Percentiles rank a stretch among this genome's conserved stretches.
phyloP scores from a whole-genome alignment of 2,888 invertebrate genomes.

The Ichneumoninae sp. region DNA sequence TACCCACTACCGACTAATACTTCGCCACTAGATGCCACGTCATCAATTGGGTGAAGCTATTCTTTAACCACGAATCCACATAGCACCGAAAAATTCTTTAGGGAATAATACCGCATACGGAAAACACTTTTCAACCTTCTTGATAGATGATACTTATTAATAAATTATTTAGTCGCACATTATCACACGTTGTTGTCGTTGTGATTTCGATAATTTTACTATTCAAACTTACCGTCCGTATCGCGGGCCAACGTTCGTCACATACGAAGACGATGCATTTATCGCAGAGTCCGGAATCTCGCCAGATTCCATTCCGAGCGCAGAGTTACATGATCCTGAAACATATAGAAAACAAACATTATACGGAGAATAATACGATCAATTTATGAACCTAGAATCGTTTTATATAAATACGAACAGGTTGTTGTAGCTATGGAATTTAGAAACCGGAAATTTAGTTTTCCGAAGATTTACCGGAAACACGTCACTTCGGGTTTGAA shows the following conservation, averaged over 20 bases:
- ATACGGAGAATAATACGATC: not conserved
- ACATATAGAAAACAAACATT: constrained; percentile 69
- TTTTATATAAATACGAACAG: not conserved
- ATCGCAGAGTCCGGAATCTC: constrained; percentile 89
- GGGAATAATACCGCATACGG: not conserved
- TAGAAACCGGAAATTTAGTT: not conserved
- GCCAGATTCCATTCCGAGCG: constrained; percentile 91
- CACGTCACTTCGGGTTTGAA: no score
- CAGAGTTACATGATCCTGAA: constrained; percentile 87
- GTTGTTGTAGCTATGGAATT: not conserved
- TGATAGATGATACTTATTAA: not conserved
- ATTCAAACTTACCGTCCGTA: constrained; percentile 88
- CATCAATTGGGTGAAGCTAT: constrained; percentile 6
- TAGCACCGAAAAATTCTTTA: not conserved
- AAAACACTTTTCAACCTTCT: not conserved
- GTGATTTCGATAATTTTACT: constrained; percentile 21
- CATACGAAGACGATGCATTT: constrained; percentile 90
- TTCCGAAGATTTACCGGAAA: not conserved
- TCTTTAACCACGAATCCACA: constrained; percentile 17
- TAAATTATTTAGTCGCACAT: not conserved
- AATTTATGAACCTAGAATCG: not conserved
- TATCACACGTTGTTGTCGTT: not conserved
- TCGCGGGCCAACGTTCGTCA: constrained; percentile 89
- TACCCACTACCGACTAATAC: constrained; percentile 21
- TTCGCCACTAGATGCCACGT: constrained; percentile 56